phyloP scores from a whole-genome alignment of 1,140 invertebrate species.

The Teleopsis dalmanni region DNA sequence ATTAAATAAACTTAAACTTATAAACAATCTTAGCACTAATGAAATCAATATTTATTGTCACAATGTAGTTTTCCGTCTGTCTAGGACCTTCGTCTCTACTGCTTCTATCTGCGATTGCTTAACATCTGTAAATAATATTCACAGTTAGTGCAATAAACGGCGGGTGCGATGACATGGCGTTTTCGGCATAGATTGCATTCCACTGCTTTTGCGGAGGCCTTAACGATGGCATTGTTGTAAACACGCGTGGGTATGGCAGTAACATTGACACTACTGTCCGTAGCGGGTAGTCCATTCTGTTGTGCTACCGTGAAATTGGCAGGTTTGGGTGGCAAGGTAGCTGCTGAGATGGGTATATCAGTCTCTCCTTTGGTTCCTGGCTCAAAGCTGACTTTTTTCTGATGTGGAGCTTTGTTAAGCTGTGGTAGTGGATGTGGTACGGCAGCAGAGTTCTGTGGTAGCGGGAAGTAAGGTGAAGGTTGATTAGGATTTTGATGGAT shows the following conservation, averaged over 20 bases:
- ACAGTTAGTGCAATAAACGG: constrained; percentile 79
- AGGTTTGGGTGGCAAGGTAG: constrained; percentile 17
- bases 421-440: constrained; percentile 16
- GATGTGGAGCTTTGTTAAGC: constrained; percentile 46
- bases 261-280: constrained; percentile 17
- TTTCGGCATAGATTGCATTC: constrained; percentile 79
- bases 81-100: background rate
- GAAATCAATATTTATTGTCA: background rate
- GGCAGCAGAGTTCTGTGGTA: constrained; percentile 13
- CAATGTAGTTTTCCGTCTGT: background rate
- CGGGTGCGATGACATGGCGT: constrained; percentile 63
- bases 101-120: constrained; percentile 34
- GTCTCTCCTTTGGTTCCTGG: constrained; percentile 55
- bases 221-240: constrained; percentile 44
- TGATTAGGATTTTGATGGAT: background rate
- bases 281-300: constrained; percentile 14
- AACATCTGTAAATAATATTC: constrained; percentile 79
- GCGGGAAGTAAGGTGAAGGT: constrained; percentile 18
- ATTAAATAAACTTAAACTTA: background rate
- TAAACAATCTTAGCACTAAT: background rate
- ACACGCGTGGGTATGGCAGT: constrained; percentile 40
- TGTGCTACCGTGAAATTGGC: constrained; percentile 4
- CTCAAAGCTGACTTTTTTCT: constrained; percentile 62
- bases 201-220: constrained; percentile 47
- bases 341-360: constrained; percentile 41